A percentile compares a stretch with the other conserved stretches of the same genome.
phyloP scores from a whole-genome alignment of 2,888 invertebrate species.

The Dryobota labecula region DNA sequence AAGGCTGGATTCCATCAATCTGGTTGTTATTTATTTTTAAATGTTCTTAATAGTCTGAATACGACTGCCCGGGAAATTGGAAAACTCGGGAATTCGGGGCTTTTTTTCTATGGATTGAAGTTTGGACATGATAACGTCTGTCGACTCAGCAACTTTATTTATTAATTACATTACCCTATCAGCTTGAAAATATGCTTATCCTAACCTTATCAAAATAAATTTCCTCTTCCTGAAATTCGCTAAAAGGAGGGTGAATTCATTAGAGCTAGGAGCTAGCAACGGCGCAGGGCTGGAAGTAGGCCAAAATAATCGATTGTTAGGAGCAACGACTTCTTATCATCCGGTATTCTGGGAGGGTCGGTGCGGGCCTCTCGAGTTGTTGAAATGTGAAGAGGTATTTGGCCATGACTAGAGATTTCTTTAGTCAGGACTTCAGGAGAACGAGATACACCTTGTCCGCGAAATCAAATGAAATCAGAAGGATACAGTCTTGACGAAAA shows the following conservation, averaged over 20 bases:
- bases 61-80: no score
- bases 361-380: not conserved
- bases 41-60: no score
- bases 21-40: no score
- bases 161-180: no score
- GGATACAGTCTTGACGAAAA: not conserved
- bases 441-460: not conserved
- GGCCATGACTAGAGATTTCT: not conserved
- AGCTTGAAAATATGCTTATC: not conserved
- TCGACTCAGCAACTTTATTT: no score
- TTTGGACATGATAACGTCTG: no score
- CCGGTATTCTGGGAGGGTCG: conserved; percentile 5
- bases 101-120: no score
- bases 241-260: conserved; percentile 20
- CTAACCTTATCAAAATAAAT: not conserved
- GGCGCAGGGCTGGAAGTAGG: conserved; percentile 33
- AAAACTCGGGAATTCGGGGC: no score
- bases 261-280: conserved; percentile 4
- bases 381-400: not conserved
- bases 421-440: not conserved
- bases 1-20: no score
- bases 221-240: not conserved
- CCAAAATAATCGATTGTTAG: conserved; percentile 51
- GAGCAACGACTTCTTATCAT: conserved; percentile 56
- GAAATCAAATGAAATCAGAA: not conserved